Evolutionary conservation across 1,140 invertebrate genomes (phyloP), one percentile per base, ranked within the genome.

Genomic region (Drosophila rufa): DNA sequence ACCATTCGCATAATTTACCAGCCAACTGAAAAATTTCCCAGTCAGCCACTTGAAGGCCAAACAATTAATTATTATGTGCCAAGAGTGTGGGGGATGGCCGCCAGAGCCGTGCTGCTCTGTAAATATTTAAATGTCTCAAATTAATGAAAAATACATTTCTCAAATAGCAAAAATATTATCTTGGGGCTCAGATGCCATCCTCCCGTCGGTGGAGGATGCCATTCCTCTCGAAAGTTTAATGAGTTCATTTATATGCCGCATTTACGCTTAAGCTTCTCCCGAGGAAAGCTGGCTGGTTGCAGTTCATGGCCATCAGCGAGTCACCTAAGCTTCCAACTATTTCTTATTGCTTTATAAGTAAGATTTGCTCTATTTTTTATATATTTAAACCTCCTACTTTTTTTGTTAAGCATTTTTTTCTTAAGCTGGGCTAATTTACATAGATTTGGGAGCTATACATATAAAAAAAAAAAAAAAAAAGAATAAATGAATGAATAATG

Each of bases 171-270:
- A 84, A 80, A 83, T 87, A 87, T 87, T 87, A 67, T 87, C 84
- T 80, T 75, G 68, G 65, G 75, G 50, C 50, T 55, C 38, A 33
- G 46, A 27, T 46, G 53, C 47, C 7, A 43, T 50, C 53, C 33
- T 27, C n/a, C 55, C 8, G 27, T 25, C 14, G n/a, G 47, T 47
- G 27, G 27, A 30, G 27, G 27, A 30, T 30, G 5, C 27, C 47
- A 61, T 57, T 73, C 48, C 45, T 15, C 38, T 42, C 30, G 12
- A 43, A 25, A 56, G 61, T 70, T 75, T 90, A 90, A 90, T 90
- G 85, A 90, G 79, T 90, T 90, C 78, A 90, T 90, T 90, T 90
- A 90, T 85, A 90, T 90, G 85, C 85, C 85, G 64, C 74, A 81
- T 75, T 80, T 66, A 42, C 80, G 56, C 56, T 33, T 70, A 70